Evolutionary conservation across 1,140 invertebrate genomes (phyloP).

Genomic region (Papilio aristodemus): DNA sequence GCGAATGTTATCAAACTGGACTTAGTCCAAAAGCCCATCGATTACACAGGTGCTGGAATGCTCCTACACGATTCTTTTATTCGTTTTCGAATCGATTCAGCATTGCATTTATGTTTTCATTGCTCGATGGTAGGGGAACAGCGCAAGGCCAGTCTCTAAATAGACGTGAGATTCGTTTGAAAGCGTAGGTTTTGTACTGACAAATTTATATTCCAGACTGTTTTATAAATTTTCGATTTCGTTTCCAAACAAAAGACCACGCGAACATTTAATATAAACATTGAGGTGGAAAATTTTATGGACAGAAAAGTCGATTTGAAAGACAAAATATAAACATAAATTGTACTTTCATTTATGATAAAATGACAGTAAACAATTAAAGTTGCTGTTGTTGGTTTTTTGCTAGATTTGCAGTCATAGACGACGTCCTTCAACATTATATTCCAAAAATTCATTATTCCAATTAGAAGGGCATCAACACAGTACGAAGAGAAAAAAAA

Average conservation of each 20-base stretch:
- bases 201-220: constrained; percentile 32
- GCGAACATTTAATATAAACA: constrained; percentile 1
- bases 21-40: constrained; percentile 42
- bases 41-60: constrained; percentile 45
- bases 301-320: neutral
- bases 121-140: constrained; percentile 55
- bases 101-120: constrained; percentile 52
- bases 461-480: no score
- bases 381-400: no score
- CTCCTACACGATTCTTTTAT: constrained; percentile 44
- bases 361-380: neutral
- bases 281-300: neutral
- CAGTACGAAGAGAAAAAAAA: no score
- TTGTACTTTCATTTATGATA: no score
- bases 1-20: constrained; percentile 47
- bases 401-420: no score
- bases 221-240: constrained; percentile 20
- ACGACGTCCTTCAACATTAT: no score
- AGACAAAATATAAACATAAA: neutral
- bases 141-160: constrained; percentile 63
- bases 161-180: constrained; percentile 49
- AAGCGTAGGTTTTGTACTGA: constrained; percentile 48
- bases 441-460: no score
- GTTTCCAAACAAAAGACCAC: constrained; percentile 4
- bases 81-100: constrained; percentile 49